Evolutionary conservation across 2,888 invertebrate genomes (phyloP).

Genomic region (Arenicola marina): DNA sequence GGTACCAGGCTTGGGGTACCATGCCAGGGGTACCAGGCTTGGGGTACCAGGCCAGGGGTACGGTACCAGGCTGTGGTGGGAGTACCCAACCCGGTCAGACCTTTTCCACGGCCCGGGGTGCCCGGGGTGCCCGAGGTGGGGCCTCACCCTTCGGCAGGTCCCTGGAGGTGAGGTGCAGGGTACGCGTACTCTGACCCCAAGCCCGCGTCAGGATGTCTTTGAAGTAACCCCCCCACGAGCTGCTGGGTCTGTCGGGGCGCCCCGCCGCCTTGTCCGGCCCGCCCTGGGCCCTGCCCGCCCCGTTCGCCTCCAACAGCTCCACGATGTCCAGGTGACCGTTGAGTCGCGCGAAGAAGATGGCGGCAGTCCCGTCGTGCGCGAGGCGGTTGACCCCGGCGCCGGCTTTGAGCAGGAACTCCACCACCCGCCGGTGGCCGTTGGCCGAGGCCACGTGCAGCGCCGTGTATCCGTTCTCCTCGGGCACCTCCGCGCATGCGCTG

Average conservation of each 20-base stretch:
- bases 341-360: slow-evolving; percentile 31
- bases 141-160: background rate
- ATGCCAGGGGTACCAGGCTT: too few relatives aligned
- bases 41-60: too few relatives aligned
- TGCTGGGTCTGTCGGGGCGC: background rate
- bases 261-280: slow-evolving; percentile 1
- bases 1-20: too few relatives aligned
- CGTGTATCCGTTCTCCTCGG: slow-evolving; percentile 33
- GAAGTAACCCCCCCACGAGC: slow-evolving; percentile 33
- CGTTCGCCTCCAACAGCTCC: slow-evolving; percentile 24
- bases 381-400: slow-evolving; percentile 27
- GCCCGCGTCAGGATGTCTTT: slow-evolving; percentile 32
- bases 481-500: slow-evolving; percentile 26
- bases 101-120: background rate
- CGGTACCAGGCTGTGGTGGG: too few relatives aligned
- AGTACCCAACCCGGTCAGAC: background rate
- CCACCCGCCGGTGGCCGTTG: slow-evolving; percentile 36
- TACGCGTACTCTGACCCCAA: slow-evolving; percentile 30
- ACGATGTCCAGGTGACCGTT: slow-evolving; percentile 40
- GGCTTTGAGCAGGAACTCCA: slow-evolving; percentile 36
- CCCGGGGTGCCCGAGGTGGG: background rate
- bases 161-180: slow-evolving; percentile 15
- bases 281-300: slow-evolving; percentile 18
- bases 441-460: slow-evolving; percentile 36
- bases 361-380: slow-evolving; percentile 29